A percentile compares a stretch with the other conserved stretches of the same genome.
Conservation (phyloP, 2,113 vertebrate genomes). For the Sarotherodon lohbergeri region DNA sequence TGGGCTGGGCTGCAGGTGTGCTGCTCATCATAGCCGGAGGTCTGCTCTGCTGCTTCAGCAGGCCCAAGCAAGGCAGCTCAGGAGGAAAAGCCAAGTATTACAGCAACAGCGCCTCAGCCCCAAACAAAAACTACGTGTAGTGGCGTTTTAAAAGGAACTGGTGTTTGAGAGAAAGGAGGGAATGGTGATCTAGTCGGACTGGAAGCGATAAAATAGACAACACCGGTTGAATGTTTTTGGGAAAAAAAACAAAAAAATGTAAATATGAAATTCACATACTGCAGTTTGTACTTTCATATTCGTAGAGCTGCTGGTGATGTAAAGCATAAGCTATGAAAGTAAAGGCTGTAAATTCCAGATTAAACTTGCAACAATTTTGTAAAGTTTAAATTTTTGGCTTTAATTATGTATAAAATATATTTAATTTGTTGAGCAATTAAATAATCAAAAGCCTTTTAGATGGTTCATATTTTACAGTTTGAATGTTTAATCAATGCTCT, state of each 20-base stretch:
- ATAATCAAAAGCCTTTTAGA: neutral
- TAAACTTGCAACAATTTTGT: neutral
- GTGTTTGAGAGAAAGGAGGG: neutral
- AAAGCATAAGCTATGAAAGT: neutral
- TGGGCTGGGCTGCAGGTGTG: constrained; percentile 70
- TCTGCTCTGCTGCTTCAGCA: constrained; percentile 76
- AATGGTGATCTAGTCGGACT: neutral
- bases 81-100: constrained; percentile 67
- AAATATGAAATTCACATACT: constrained; percentile 29
- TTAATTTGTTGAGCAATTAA: neutral
- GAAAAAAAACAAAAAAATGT: neutral
- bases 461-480: neutral
- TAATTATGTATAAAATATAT: neutral
- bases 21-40: constrained; percentile 71
- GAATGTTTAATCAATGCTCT: neutral
- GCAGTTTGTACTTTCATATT: neutral
- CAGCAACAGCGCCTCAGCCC: constrained; percentile 58
- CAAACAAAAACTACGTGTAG: constrained; percentile 70
- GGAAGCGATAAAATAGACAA: neutral
- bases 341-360: neutral
- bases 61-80: constrained; percentile 35
- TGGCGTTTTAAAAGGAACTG: neutral
- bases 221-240: neutral
- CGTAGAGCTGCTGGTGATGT: neutral
- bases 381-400: neutral